These are phyloP conservation scores for Euphonia xanthogaster DNA, from an alignment of 2,797 vertebrate genomes.

Conservation along the genomic window DNA sequence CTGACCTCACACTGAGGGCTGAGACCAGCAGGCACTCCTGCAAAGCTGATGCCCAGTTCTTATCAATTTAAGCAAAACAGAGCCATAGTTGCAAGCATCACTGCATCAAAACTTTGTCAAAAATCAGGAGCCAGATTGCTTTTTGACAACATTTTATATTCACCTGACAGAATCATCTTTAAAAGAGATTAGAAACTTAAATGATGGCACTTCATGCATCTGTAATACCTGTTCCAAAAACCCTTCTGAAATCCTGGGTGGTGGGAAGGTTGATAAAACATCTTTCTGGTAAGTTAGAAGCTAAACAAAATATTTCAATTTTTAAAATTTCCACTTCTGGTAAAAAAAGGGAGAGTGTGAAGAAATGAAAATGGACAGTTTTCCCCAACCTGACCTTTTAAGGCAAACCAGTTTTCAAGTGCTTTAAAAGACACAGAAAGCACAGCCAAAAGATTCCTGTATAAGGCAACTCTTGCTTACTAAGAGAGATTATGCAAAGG, in stretches of 20 bases:
- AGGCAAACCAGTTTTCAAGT: background rate
- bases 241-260: rapidly evolving
- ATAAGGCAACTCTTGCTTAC: background rate
- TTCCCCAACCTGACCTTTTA: constrained; percentile 18
- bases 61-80: background rate
- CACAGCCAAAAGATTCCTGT: background rate
- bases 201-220: background rate
- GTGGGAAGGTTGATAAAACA: background rate
- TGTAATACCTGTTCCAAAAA: background rate
- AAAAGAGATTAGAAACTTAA: background rate
- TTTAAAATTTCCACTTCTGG: background rate
- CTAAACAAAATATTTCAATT: background rate
- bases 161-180: background rate
- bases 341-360: background rate
- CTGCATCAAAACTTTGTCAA: background rate
- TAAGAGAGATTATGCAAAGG: background rate
- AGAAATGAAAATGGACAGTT: background rate
- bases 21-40: background rate
- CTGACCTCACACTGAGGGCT: background rate
- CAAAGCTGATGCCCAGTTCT: background rate
- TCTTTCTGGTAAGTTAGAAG: background rate
- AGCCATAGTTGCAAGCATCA: background rate
- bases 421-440: background rate
- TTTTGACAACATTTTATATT: background rate
- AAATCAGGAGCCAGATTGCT: background rate